phyloP scores from a whole-genome alignment of 2,113 vertebrate genomes.

The Nipponia nippon region DNA sequence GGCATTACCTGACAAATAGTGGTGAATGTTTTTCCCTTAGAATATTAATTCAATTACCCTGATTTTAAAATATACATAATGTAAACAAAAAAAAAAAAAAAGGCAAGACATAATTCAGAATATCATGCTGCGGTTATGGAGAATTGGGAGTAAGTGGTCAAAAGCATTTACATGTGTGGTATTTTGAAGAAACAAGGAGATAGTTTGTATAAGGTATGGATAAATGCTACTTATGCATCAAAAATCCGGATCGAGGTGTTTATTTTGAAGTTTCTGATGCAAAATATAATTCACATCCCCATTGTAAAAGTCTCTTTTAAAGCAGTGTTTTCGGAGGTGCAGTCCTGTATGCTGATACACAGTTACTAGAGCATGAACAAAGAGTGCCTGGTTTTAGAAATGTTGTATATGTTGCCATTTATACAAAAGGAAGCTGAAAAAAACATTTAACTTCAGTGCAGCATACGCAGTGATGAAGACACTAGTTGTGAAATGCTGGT shows the following conservation, averaged over 20 bases:
- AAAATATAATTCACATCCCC: neutral
- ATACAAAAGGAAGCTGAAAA: neutral
- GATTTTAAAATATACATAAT: neutral
- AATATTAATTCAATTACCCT: neutral
- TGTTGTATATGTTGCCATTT: neutral
- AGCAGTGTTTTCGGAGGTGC: neutral
- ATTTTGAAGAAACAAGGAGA: neutral
- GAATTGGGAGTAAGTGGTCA: neutral
- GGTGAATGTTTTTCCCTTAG: neutral
- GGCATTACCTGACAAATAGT: neutral
- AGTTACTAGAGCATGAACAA: neutral
- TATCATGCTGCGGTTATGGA: neutral
- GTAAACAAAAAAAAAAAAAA: neutral
- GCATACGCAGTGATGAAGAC: neutral
- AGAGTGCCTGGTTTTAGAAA: neutral
- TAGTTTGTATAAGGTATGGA: neutral
- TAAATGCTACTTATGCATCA: neutral
- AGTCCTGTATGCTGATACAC: neutral
- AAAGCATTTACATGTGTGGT: neutral
- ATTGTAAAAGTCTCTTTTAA: neutral
- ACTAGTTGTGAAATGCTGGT: neutral
- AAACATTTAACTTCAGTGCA: neutral
- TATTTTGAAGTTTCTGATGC: neutral
- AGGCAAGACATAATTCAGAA: neutral
- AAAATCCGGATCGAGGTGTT: neutral